A percentile compares a stretch with the other conserved stretches of the same genome.
Conservation (phyloP, 2,797 vertebrate genomes). For the Strix occidentalis region DNA sequence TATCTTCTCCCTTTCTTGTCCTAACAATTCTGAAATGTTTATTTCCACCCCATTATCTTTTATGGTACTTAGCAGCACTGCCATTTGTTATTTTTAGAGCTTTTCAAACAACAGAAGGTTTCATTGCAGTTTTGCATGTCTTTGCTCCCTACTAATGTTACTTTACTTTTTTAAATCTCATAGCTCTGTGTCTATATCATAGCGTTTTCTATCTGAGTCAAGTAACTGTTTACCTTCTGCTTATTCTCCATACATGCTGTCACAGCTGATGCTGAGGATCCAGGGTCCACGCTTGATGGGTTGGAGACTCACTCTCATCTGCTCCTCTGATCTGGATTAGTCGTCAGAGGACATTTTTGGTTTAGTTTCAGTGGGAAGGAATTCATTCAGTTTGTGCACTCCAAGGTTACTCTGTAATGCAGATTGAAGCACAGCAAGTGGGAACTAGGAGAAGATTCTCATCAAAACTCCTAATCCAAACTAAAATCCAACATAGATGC, state of each 20-base stretch:
- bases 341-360: background rate
- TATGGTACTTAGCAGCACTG: background rate
- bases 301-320: background rate
- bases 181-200: background rate
- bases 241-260: background rate
- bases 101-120: constrained; percentile 46
- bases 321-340: background rate
- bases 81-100: constrained; percentile 57
- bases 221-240: constrained; percentile 3
- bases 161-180: background rate
- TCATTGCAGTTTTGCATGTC: constrained; percentile 23
- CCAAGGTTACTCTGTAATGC: background rate
- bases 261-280: background rate
- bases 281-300: background rate
- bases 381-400: background rate
- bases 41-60: constrained; percentile 49
- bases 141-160: constrained; percentile 27
- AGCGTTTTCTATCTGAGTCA: background rate
- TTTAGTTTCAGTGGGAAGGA: background rate
- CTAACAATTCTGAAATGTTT: constrained; percentile 36
- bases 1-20: background rate
- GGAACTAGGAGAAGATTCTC: background rate
- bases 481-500: background rate
- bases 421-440: background rate
- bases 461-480: background rate